A percentile compares a stretch with the other conserved stretches of the same genome.
phyloP scores from a whole-genome alignment of 2,113 vertebrate species.

The Donacobius atricapilla region DNA sequence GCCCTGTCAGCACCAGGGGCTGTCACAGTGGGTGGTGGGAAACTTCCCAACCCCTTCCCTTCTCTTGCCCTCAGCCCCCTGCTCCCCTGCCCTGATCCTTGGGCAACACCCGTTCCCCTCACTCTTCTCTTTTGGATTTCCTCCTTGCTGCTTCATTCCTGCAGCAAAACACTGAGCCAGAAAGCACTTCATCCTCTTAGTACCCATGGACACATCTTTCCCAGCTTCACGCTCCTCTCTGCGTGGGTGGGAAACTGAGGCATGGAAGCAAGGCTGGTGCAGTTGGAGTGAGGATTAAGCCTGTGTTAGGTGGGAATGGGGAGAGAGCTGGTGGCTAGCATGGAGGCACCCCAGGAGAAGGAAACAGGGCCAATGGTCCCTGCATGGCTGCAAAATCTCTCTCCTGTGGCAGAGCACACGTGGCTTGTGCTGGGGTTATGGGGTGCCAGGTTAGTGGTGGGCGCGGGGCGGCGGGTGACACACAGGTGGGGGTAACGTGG shows the following conservation, averaged over 20 bases:
- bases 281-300: background rate
- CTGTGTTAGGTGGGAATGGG: background rate
- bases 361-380: background rate
- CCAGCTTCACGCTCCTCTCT: background rate
- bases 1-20: background rate
- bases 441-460: background rate
- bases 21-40: background rate
- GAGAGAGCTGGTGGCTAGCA: background rate
- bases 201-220: background rate
- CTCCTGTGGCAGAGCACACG: rapidly evolving
- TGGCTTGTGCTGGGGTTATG: rapidly evolving
- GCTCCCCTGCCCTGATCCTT: background rate
- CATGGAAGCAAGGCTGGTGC: background rate
- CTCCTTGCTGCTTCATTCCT: background rate
- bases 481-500: background rate
- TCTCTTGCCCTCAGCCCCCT: background rate
- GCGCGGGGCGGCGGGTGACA: rapidly evolving
- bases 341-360: rapidly evolving
- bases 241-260: background rate
- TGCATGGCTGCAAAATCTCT: background rate
- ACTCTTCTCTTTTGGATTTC: background rate
- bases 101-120: rapidly evolving
- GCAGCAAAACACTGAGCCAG: background rate
- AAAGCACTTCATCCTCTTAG: background rate
- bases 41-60: background rate